Percentiles rank a stretch among this genome's conserved stretches.
Conservation (phyloP, 2,888 invertebrate species). For the Kryphioiulus occultus region DNA sequence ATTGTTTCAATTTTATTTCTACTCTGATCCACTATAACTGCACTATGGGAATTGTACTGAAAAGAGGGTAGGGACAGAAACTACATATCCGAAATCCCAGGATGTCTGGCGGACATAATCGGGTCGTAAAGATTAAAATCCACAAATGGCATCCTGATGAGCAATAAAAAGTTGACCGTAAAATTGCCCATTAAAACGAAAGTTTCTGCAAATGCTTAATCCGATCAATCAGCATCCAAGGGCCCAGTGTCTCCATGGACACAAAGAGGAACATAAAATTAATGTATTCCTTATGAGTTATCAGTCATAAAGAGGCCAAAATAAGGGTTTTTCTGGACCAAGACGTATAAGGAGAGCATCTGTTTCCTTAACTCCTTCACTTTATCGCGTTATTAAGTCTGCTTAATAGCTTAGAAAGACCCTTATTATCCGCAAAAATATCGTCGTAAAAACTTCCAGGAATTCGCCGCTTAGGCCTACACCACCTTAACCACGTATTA, state of each 20-base stretch:
- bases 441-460: slow-evolving; percentile 28
- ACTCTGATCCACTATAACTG: too few species aligned
- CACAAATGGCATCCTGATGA: slow-evolving; percentile 30
- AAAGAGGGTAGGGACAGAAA: background rate
- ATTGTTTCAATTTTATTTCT: too few species aligned
- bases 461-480: slow-evolving; percentile 6
- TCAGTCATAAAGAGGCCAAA: slow-evolving; percentile 15
- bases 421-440: slow-evolving; percentile 36
- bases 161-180: slow-evolving; percentile 18
- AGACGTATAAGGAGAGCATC: background rate
- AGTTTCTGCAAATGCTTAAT: background rate
- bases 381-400: slow-evolving; percentile 34
- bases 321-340: background rate
- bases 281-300: slow-evolving; percentile 39
- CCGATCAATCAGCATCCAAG: slow-evolving; percentile 12
- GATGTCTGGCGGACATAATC: background rate
- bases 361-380: slow-evolving; percentile 32
- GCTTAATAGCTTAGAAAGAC: slow-evolving; percentile 31
- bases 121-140: slow-evolving; percentile 36
- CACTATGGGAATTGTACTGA: too few species aligned
- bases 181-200: background rate
- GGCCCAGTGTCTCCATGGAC: slow-evolving; percentile 4
- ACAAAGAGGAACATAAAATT: slow-evolving; percentile 8
- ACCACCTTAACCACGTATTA: background rate
- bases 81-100: background rate